These are phyloP conservation scores for Girardinichthys multiradiatus DNA, from an alignment of 2,113 vertebrate genomes.

Conservation along the genomic window DNA sequence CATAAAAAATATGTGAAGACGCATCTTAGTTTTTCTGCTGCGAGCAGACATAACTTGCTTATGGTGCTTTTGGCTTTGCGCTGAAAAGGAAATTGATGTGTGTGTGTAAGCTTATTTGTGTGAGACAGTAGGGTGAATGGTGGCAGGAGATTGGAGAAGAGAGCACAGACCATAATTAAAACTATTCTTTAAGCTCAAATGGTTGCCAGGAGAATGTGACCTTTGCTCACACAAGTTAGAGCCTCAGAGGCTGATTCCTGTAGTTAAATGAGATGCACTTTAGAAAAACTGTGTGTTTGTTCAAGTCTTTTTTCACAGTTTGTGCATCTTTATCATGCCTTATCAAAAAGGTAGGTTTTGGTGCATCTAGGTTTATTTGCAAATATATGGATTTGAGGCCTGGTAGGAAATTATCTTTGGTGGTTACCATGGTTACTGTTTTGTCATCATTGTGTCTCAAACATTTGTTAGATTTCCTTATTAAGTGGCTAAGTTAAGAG, in stretches of 20 bases:
- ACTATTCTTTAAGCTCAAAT: conserved; percentile 67
- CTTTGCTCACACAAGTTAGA: conserved; percentile 62
- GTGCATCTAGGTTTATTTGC: conserved; percentile 53
- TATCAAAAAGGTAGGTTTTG: conserved; percentile 16
- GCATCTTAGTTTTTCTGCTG: conserved; percentile 25
- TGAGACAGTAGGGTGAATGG: conserved; percentile 39
- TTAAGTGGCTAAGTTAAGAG: conserved; percentile 78
- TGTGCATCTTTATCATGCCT: background rate
- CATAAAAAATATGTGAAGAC: conserved; percentile 10
- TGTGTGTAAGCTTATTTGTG: conserved; percentile 15
- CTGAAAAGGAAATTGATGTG: conserved; percentile 60
- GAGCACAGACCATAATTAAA: conserved; percentile 76
- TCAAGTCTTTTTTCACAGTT: conserved; percentile 9
- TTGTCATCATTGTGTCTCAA: conserved; percentile 78
- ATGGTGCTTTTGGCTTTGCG: conserved; percentile 49
- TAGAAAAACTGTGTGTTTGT: conserved; percentile 3
- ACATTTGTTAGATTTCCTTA: conserved; percentile 86
- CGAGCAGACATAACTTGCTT: conserved; percentile 52
- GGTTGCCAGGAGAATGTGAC: conserved; percentile 76
- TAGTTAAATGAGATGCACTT: conserved; percentile 48
- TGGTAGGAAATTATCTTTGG: conserved; percentile 79
- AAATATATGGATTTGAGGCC: conserved; percentile 79
- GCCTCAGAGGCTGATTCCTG: conserved; percentile 29
- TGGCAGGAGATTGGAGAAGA: conserved; percentile 54
- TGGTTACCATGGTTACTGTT: conserved; percentile 86